These are phyloP conservation scores for Seladonia tumulorum DNA, from an alignment of 2,888 invertebrate genomes.

Conservation along the genomic window DNA sequence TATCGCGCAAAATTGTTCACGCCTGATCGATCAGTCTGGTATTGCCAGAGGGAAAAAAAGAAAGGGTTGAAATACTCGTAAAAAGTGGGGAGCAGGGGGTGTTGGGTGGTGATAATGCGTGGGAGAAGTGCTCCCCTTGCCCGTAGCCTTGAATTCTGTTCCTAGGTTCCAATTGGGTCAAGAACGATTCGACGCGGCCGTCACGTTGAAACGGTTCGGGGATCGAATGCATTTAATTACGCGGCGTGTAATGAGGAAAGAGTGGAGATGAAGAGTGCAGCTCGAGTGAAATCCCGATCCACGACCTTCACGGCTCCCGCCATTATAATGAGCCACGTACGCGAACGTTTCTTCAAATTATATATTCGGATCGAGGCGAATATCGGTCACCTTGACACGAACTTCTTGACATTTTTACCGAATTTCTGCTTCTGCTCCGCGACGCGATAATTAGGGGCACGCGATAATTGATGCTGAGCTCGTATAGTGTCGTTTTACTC, in stretches of 20 bases:
- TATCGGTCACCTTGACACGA: slow-evolving; percentile 10
- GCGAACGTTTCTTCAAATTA: neutral
- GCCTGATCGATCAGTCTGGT: slow-evolving; percentile 5
- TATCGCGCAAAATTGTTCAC: slow-evolving; percentile 13
- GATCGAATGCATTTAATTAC: slow-evolving; percentile 38
- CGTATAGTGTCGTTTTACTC: no score
- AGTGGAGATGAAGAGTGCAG: neutral
- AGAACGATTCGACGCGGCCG: slow-evolving; percentile 28
- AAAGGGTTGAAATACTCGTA: neutral
- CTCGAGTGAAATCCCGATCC: neutral
- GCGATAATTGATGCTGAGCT: neutral
- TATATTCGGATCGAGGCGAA: neutral
- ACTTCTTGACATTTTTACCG: neutral
- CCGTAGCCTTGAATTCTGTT: slow-evolving; percentile 38
- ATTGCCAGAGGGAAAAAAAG: neutral
- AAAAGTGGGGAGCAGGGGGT: no score
- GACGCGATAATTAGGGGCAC: neutral
- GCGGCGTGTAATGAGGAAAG: slow-evolving; percentile 8
- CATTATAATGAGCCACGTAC: neutral
- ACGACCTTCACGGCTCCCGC: slow-evolving; percentile 11
- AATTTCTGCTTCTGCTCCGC: neutral
- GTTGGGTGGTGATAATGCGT: neutral
- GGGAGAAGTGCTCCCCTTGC: neutral
- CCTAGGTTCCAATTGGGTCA: slow-evolving; percentile 41
- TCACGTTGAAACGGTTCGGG: slow-evolving; percentile 9